Base-by-base conservation (phyloP, 2,113 vertebrate species). In the Ammospiza caudacuta region DNA sequence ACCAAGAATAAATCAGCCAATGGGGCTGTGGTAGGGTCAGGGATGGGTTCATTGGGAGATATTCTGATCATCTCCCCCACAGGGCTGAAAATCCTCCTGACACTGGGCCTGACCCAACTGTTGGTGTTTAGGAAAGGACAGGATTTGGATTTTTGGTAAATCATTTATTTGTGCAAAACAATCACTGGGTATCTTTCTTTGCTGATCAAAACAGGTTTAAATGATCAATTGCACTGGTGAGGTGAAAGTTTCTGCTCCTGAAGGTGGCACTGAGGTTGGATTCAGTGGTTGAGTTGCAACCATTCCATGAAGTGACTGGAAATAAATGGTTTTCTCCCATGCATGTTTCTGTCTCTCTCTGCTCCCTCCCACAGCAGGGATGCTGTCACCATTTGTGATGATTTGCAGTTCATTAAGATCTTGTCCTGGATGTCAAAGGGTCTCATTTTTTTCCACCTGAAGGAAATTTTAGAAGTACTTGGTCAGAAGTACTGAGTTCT, bases 391-490 rank as follows among this genome's bases (percentile, higher is more conserved):
- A 96, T 83, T 93, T 96, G 95, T 96, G 92, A 82, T 89, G 72
- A 84, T 96, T 97, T 96, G 96, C 96, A 96, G 94, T 97, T 96
- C 96, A 97, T 98, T 98, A 97, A 87, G 35, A 95, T 96, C 90
- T 88, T 73, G 94, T 96, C 73, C 72, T 93, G 44, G 85, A 57
- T 75, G 95, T 97, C 97, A 96, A 87, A 97, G 83, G 83, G 82
- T 44, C 23, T 92, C 83, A 49, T 94, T 80, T 80, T 55, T 84
- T 91, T 63, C 88, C 76, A 77, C 67, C 29, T 47, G 72, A 96
- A 95, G 58, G 64, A 86, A 55, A 18, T 9, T 92, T 96, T 95
- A 87, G 66, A 86, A 92, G 33, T 66, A 17, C 82, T 95, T 89
- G 95, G 72, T 54, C 66, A 57, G 69, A 92, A 93, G 23, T 72